These are phyloP conservation scores for Bovichtus diacanthus DNA, from an alignment of 2,797 vertebrate species.

Conservation along the genomic window DNA sequence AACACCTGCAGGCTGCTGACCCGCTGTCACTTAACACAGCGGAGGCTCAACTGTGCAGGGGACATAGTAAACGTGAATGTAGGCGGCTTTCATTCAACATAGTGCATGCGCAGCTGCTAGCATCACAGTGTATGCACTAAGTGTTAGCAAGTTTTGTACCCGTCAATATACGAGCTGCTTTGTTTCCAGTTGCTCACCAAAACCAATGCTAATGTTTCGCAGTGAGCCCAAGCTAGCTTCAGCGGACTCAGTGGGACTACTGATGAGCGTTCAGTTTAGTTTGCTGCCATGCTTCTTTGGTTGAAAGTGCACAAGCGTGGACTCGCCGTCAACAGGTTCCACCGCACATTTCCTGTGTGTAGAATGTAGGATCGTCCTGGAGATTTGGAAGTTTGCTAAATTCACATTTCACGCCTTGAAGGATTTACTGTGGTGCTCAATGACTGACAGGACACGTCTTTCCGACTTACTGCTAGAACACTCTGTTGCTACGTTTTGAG, in stretches of 20 bases:
- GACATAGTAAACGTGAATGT: not conserved
- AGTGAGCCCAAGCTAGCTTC: not conserved
- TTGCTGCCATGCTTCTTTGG: not conserved
- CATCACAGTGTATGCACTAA: not conserved
- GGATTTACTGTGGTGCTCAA: not conserved
- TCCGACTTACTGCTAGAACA: not conserved
- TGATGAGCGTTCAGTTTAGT: not conserved
- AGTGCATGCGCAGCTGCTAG: not conserved
- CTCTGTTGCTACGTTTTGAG: not conserved
- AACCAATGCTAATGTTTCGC: not conserved
- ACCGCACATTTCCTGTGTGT: not conserved
- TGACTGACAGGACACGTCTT: not conserved
- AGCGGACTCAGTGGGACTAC: not conserved
- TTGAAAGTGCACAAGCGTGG: slow-evolving; percentile 4
- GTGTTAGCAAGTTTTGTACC: not conserved
- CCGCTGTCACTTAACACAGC: not conserved
- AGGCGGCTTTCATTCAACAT: not conserved
- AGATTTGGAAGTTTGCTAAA: not conserved
- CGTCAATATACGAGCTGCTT: not conserved
- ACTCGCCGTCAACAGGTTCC: not conserved
- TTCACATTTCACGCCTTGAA: slow-evolving; percentile 21
- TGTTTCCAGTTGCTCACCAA: not conserved
- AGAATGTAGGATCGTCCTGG: not conserved
- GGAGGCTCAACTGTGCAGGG: not conserved
- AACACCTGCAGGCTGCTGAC: not conserved